Base-by-base conservation (phyloP, 2,888 invertebrate genomes). In the Nezara viridula region DNA sequence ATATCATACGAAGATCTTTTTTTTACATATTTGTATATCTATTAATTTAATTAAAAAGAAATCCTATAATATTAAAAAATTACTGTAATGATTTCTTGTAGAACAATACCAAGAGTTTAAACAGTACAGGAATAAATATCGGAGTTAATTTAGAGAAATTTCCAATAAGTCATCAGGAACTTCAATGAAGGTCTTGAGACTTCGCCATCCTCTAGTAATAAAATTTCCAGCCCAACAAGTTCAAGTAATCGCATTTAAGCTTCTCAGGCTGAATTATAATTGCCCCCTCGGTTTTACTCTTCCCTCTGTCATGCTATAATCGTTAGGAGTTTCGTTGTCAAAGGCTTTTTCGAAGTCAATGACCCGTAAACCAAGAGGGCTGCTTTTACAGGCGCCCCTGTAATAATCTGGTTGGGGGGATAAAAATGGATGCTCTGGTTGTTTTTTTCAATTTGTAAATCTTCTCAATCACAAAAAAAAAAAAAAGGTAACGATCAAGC, bases 281-380 rank as follows among this genome's bases (percentile, higher is more conserved):
- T 66, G 27, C 32, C 66, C 32, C 4, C 16, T 32, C 32, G 32
- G 16, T 66, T 66, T 27, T 66, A 66, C 24, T 16, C 66, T 66
- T 66, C 66, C 66, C 27, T 32, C 32, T 12, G 66, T 66, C 66
- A 16, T 32, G 16, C 14, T 32, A 32, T 66, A 66, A 66, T 32
- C 66, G 66, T 14, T 32, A 16, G 3, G 66, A 32, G 66, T 32
- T 32, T 66, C 32, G 27, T 27, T 66, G 32, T 32, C 66, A 66
- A 32, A 66, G 66, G 66, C 27, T 32, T 66, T 66, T 66, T 66
- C 32, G 66, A 66, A 66, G 66, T 32, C 66, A 66, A 66, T 66
- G 66, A 32, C 66, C 27, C 66, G 66, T 21, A 16, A 32, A 16
- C 32, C 27, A 21, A 66, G 27, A 66, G 66, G 27, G 32, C 32